Conservation (phyloP, 2,797 vertebrate genomes). For the Poliocrania exsul region DNA sequence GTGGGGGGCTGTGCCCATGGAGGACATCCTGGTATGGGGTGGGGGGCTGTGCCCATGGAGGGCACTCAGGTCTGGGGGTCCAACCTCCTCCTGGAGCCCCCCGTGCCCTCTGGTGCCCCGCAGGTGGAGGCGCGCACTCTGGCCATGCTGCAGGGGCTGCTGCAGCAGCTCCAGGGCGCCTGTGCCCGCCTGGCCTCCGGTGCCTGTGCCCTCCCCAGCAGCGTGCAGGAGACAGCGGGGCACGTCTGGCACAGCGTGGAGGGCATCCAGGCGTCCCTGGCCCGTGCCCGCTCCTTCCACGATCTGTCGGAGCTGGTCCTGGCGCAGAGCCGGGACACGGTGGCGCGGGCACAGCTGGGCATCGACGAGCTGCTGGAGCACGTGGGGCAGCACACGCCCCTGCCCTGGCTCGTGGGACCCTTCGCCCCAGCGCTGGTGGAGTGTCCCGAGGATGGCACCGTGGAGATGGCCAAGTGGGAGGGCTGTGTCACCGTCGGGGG, state of each 20-base stretch:
- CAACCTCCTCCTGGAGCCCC: no score
- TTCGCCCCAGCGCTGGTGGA: slow-evolving; percentile 80
- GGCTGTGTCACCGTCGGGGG: background rate
- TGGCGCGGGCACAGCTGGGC: slow-evolving; percentile 71
- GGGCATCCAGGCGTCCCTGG: slow-evolving; percentile 82
- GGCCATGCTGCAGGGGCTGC: slow-evolving; percentile 78
- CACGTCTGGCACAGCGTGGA: slow-evolving; percentile 77
- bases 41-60: background rate
- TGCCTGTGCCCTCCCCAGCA: slow-evolving; percentile 49
- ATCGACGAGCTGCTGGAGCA: slow-evolving; percentile 87
- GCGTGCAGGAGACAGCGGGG: slow-evolving; percentile 74
- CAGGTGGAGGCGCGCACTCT: slow-evolving; percentile 83
- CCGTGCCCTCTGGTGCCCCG: background rate
- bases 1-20: background rate
- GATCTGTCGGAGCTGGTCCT: slow-evolving; percentile 82
- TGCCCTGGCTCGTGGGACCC: slow-evolving; percentile 93
- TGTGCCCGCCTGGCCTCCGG: slow-evolving; percentile 43
- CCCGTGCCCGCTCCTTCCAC: slow-evolving; percentile 63
- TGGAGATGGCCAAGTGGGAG: slow-evolving; percentile 32
- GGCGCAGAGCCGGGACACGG: slow-evolving; percentile 78
- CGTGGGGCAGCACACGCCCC: slow-evolving; percentile 84
- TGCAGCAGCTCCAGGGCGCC: slow-evolving; percentile 62
- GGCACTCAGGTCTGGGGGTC: no score
- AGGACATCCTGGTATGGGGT: no score
- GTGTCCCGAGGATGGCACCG: background rate